Evolutionary conservation across 1,140 invertebrate species (phyloP).

Genomic region (Brachionus koreanus): DNA sequence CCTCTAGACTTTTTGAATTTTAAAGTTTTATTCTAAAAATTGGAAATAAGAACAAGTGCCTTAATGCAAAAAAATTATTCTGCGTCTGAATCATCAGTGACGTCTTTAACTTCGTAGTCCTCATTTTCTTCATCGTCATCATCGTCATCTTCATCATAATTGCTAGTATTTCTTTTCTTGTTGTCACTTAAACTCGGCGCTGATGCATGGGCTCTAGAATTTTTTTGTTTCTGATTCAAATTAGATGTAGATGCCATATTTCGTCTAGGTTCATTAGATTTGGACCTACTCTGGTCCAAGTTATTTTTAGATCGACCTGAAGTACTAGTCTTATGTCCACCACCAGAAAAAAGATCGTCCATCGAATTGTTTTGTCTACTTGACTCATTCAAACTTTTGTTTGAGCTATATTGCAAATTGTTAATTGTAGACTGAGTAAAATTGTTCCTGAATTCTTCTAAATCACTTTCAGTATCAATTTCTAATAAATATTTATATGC

Average conservation of each 20-base stretch:
- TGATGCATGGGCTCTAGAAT: neutral
- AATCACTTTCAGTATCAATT: conserved; percentile 69
- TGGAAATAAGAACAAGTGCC: neutral
- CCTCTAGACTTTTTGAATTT: too few relatives aligned
- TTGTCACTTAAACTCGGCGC: neutral
- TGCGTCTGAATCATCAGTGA: conserved; percentile 6
- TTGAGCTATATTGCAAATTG: neutral
- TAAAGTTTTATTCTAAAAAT: neutral
- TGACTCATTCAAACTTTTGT: conserved; percentile 28
- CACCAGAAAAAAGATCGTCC: conserved; percentile 19
- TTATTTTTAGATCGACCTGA: neutral
- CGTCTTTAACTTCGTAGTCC: neutral
- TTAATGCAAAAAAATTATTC: neutral
- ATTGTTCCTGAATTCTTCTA: conserved; percentile 57
- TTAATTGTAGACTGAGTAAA: conserved; percentile 24
- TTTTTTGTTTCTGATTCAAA: neutral
- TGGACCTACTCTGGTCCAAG: neutral
- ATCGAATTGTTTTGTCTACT: neutral
- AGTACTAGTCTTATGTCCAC: neutral
- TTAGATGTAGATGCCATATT: neutral
- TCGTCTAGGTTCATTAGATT: conserved; percentile 18
- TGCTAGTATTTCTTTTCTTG: neutral
- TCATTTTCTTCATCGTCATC: neutral
- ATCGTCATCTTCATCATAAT: conserved; percentile 3
- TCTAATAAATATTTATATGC: conserved; percentile 67